Conservation (phyloP, 2,797 vertebrate species). For the Catostomus latipinnis region DNA sequence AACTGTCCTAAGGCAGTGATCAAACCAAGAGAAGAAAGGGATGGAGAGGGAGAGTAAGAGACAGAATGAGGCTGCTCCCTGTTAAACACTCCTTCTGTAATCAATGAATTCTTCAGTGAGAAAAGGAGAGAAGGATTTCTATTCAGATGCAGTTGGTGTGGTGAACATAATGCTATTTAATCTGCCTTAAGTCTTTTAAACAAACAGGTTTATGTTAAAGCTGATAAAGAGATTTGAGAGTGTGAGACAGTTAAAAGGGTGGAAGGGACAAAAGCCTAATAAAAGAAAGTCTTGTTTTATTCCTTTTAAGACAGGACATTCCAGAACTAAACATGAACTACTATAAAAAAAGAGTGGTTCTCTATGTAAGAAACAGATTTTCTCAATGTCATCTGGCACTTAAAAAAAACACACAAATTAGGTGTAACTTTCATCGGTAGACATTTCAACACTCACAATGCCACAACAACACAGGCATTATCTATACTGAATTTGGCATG, state of each 20-base stretch:
- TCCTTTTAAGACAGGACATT: slow-evolving; percentile 61
- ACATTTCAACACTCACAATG: background rate
- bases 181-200: background rate
- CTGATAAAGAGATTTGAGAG: background rate
- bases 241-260: background rate
- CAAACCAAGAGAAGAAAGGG: slow-evolving; percentile 4
- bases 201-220: slow-evolving; percentile 2
- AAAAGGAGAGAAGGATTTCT: slow-evolving; percentile 22
- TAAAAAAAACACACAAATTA: background rate
- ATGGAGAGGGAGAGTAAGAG: background rate
- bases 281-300: slow-evolving; percentile 8
- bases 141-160: slow-evolving; percentile 20
- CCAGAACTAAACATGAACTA: slow-evolving; percentile 31
- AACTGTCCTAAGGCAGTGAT: slow-evolving; percentile 34
- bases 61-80: no score
- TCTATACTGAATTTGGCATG: background rate
- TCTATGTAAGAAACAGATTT: background rate
- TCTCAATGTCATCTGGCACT: background rate
- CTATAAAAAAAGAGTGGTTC: slow-evolving; percentile 50
- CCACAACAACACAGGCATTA: background rate
- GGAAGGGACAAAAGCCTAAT: background rate
- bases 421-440: background rate
- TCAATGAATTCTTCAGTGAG: background rate
- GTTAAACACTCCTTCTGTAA: background rate
- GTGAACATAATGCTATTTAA: background rate